Conservation (phyloP, 2,113 vertebrate species). For the Campylomormyrus tamandua region DNA sequence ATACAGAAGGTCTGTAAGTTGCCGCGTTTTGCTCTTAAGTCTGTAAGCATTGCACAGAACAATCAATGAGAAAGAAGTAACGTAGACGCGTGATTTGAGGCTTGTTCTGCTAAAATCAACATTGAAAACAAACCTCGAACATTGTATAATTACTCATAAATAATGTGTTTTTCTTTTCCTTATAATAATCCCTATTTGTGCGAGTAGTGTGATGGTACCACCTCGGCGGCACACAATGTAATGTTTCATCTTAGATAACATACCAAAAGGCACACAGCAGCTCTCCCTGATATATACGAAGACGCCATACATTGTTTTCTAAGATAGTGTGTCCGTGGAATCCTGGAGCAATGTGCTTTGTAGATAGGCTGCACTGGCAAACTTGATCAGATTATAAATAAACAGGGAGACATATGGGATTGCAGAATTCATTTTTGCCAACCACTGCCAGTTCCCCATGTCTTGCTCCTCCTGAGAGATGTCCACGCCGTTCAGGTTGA, state of each 20-base stretch:
- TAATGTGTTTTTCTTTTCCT: background rate
- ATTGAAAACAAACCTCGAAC: background rate
- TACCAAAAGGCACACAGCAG: background rate
- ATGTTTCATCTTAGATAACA: background rate
- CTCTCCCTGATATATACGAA: background rate
- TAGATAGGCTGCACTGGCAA: background rate
- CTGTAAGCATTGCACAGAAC: background rate
- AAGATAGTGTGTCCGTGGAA: background rate
- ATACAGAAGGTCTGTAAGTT: slow-evolving; percentile 69
- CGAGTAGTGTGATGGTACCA: background rate
- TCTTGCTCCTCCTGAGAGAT: background rate
- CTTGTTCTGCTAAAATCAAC: background rate
- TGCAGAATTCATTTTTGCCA: background rate
- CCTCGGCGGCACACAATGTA: background rate
- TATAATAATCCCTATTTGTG: background rate
- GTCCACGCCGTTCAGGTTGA: background rate
- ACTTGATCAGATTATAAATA: background rate
- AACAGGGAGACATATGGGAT: background rate
- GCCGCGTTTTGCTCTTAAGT: background rate
- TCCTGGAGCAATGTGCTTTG: background rate
- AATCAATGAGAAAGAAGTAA: background rate
- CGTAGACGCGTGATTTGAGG: background rate
- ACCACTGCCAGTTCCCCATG: background rate
- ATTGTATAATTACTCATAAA: background rate
- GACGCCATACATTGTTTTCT: background rate